phyloP scores from a whole-genome alignment of 2,113 vertebrate species.

The Benitochromis conjunctus region DNA sequence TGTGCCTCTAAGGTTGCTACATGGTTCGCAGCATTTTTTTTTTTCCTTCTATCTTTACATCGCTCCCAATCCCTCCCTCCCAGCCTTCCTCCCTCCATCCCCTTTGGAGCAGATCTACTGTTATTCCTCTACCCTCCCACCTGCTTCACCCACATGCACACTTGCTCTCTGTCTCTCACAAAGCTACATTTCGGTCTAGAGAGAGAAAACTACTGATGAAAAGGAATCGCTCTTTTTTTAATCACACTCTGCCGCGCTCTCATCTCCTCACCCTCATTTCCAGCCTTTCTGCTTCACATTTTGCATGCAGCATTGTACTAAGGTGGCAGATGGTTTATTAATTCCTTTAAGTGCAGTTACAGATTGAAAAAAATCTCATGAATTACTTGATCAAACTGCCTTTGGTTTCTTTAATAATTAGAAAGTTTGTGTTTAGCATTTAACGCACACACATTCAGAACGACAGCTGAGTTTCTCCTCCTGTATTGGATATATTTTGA shows the following conservation, averaged over 20 bases:
- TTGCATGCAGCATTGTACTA: neutral
- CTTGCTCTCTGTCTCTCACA: conserved; percentile 48
- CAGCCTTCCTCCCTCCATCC: neutral
- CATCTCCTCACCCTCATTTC: conserved; percentile 11
- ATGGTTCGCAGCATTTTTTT: neutral
- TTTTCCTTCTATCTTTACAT: conserved; percentile 16
- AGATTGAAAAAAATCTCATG: neutral
- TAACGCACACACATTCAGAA: neutral
- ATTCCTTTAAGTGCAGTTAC: neutral
- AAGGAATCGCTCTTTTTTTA: conserved; percentile 50
- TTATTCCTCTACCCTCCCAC: conserved; percentile 64
- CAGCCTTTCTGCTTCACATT: neutral
- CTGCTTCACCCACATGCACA: conserved; percentile 64
- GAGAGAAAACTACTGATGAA: conserved; percentile 51
- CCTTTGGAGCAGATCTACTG: conserved; percentile 55
- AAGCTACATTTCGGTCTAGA: conserved; percentile 34
- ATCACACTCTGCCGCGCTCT: conserved; percentile 44
- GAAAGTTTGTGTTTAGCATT: neutral
- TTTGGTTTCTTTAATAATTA: neutral
- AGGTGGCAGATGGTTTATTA: conserved; percentile 18
- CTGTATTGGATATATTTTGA: neutral
- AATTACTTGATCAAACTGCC: neutral
- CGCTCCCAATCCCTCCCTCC: conserved; percentile 8
- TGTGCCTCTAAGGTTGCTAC: neutral
- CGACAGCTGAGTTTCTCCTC: neutral